These are phyloP conservation scores for Petromus typicus DNA, from an alignment of 2,113 vertebrate genomes.

Conservation along the genomic window DNA sequence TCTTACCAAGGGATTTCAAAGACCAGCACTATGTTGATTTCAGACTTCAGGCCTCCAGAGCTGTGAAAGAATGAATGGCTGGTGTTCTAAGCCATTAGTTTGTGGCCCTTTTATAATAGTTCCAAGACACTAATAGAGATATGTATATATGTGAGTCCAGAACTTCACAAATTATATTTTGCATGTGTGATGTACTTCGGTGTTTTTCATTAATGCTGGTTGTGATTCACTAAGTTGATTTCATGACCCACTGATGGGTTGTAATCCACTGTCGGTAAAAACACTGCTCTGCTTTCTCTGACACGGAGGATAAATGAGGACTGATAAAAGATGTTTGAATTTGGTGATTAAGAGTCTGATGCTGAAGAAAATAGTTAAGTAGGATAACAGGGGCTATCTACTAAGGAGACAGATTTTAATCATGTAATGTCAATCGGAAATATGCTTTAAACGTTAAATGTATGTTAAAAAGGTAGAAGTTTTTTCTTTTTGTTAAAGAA, in stretches of 20 bases:
- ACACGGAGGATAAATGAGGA: conserved; percentile 12
- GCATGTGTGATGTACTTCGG: not conserved
- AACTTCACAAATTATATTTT: not conserved
- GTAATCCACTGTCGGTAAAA: not conserved
- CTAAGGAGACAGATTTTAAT: not conserved
- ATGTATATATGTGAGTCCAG: not conserved
- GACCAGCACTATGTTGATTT: not conserved
- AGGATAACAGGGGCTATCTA: not conserved
- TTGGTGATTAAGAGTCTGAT: not conserved
- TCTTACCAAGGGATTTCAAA: not conserved
- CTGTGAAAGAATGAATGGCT: not conserved
- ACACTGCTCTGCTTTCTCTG: not conserved
- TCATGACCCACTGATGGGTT: not conserved
- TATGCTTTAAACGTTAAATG: not conserved
- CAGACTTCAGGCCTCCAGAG: not conserved
- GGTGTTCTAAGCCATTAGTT: not conserved
- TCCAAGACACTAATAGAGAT: not conserved
- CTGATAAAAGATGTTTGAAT: not conserved
- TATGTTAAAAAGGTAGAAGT: not conserved
- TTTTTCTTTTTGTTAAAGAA: conserved; percentile 12
- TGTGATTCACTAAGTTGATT: conserved; percentile 20
- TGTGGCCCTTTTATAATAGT: not conserved
- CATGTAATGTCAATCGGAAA: not conserved
- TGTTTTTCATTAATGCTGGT: not conserved
- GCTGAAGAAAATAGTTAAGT: not conserved